Evolutionary conservation across 1,140 invertebrate genomes (phyloP), one percentile per base, ranked within the genome.

Genomic region (Bradysia coprophila): DNA sequence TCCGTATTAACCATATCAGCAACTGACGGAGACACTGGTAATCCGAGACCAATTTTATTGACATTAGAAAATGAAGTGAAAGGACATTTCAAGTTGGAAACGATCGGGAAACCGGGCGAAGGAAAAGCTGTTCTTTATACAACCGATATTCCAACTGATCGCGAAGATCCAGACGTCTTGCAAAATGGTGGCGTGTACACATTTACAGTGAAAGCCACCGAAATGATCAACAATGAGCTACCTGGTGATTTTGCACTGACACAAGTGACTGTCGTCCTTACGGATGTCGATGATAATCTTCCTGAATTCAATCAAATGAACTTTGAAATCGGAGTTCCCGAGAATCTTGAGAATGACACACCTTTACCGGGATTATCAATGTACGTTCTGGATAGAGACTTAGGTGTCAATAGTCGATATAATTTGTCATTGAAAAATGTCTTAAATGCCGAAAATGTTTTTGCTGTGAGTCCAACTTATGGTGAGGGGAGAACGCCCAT

Each of bases 201-300:
- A 5, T 83, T 86, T 49, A 67, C 66, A 43, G 65, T 87, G 16
- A 48, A 75, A 62, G 80, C 80, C 0, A 81, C 77, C 3, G 81
- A 85, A 59, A 48, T 83, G 5, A 77, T 81, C 31, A 75, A 81
- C 48, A 72, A 76, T 18, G 73, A 76, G 51, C 67, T 75, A 21
- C 74, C 75, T 4, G 75, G 72, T 0, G 79, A 84, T 46, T 70
- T 68, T 2, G 68, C 75, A 1, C 65, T 68, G 0, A 78, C 79
- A 0, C 67, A 74, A 10, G 63, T 90, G 0, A 81, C 80, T 0
- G 75, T 91, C 21, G 76, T 88, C 1, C 75, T 91, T 5, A 79
- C 76, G 0, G 86, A 91, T 53, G 75, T 80, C 0, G 86, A 91
- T 51, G 86, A 91, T 54, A 76, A 90, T 45, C 61, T 70, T 21